Percentiles rank a stretch among this genome's conserved stretches.
phyloP scores from a whole-genome alignment of 2,888 invertebrate genomes.

The Cosmorhoe ocellata region DNA sequence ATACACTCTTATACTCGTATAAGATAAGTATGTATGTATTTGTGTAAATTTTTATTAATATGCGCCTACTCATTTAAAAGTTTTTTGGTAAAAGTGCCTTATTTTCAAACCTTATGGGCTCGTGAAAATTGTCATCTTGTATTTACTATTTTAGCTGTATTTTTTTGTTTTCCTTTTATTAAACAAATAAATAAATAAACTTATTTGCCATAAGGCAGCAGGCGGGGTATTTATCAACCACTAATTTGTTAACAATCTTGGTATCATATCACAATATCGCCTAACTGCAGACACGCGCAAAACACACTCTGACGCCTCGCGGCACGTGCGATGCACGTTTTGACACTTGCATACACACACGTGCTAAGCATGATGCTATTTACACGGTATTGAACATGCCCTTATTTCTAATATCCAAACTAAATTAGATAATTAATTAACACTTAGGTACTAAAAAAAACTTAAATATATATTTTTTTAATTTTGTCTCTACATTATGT shows the following conservation, averaged over 20 bases:
- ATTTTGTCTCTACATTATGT: too few relatives aligned
- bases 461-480: too few relatives aligned
- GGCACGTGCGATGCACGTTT: slow-evolving; percentile 38
- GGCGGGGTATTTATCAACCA: background rate
- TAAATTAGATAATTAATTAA: too few relatives aligned
- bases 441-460: too few relatives aligned
- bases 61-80: too few relatives aligned
- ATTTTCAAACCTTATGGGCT: too few relatives aligned
- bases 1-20: too few relatives aligned
- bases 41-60: too few relatives aligned
- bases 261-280: slow-evolving; percentile 32
- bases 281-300: slow-evolving; percentile 29
- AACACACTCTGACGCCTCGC: slow-evolving; percentile 15
- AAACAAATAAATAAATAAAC: background rate
- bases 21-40: too few relatives aligned
- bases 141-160: background rate
- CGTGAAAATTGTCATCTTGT: too few relatives aligned
- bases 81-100: too few relatives aligned
- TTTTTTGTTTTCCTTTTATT: background rate
- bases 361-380: slow-evolving; percentile 25
- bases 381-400: slow-evolving; percentile 26
- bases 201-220: slow-evolving; percentile 14
- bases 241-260: slow-evolving; percentile 38
- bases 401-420: background rate
- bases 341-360: slow-evolving; percentile 38